A percentile compares a stretch with the other conserved stretches of the same genome.
Evolutionary conservation across 2,797 vertebrate species (phyloP).

Genomic region (Gallinago solitaria): DNA sequence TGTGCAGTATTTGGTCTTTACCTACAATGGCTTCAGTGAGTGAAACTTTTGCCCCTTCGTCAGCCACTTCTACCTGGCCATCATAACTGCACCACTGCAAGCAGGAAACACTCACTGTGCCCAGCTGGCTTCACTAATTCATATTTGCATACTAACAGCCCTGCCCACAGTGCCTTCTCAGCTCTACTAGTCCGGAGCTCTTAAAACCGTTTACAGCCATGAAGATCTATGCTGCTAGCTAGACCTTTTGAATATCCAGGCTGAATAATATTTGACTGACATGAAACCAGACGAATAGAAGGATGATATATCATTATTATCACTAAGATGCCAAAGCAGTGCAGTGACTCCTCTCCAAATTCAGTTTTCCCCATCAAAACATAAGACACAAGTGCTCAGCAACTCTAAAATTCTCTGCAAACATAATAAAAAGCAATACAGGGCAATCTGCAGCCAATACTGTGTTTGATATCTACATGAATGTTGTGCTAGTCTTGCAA

Average conservation of each 20-base stretch:
- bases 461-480: background rate
- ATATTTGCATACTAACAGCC: background rate
- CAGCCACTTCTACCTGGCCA: background rate
- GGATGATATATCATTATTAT: background rate
- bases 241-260: background rate
- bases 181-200: background rate
- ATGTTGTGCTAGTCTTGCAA: background rate
- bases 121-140: background rate
- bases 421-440: background rate
- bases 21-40: background rate
- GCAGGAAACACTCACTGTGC: background rate
- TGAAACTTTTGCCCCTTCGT: background rate
- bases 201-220: background rate
- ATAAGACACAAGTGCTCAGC: background rate
- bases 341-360: background rate
- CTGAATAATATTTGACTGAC: background rate
- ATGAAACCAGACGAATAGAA: background rate
- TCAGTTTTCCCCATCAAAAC: background rate
- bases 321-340: background rate
- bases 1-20: background rate
- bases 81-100: background rate
- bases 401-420: background rate
- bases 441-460: background rate
- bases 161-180: background rate
- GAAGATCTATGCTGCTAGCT: background rate